Evolutionary conservation across 1,140 invertebrate species (phyloP).

Genomic region (Notospermus geniculatus): DNA sequence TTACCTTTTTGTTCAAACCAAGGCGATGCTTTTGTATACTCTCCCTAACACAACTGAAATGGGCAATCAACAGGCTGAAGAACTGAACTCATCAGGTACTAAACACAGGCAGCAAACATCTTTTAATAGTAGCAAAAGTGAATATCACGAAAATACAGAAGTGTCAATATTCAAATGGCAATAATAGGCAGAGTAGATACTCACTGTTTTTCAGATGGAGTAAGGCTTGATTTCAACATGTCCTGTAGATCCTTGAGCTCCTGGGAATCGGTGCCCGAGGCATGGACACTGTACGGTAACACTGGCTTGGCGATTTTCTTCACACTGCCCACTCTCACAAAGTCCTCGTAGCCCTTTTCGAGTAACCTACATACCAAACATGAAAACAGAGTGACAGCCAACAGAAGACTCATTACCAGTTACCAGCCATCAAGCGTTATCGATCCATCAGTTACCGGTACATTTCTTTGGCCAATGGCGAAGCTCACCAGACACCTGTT

Average conservation of each 20-base stretch:
- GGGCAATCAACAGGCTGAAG: not conserved
- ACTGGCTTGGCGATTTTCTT: slow-evolving; percentile 48
- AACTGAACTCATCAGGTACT: too few relatives aligned
- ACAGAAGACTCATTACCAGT: too few relatives aligned
- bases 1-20: slow-evolving; percentile 45
- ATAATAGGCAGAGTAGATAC: slow-evolving; percentile 4
- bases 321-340: slow-evolving; percentile 47
- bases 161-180: not conserved
- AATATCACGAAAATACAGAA: not conserved
- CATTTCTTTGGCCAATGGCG: too few relatives aligned
- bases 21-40: slow-evolving; percentile 43
- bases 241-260: slow-evolving; percentile 47
- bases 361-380: slow-evolving; percentile 36
- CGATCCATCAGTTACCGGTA: too few relatives aligned
- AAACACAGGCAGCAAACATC: too few relatives aligned
- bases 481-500: too few relatives aligned
- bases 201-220: slow-evolving; percentile 41
- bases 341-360: slow-evolving; percentile 45
- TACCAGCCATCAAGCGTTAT: too few relatives aligned
- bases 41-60: slow-evolving; percentile 37
- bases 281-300: slow-evolving; percentile 42
- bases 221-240: slow-evolving; percentile 39
- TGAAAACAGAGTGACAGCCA: not conserved
- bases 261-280: slow-evolving; percentile 37
- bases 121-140: too few relatives aligned